A percentile compares a stretch with the other conserved stretches of the same genome.
Evolutionary conservation across 2,113 vertebrate genomes (phyloP).

Genomic region (Apteryx owenii): DNA sequence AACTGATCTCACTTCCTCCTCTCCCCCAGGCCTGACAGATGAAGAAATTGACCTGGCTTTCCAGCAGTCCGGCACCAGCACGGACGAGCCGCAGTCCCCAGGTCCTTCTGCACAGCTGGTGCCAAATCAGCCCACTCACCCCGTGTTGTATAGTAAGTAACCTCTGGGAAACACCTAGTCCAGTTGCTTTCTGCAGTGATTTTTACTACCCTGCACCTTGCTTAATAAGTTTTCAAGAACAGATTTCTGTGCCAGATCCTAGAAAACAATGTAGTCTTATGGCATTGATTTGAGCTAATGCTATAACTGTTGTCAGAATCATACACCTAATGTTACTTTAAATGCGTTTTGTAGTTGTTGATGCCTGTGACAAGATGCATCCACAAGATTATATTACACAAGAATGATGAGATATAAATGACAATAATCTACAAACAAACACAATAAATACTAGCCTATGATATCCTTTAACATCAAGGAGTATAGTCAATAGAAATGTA

Average conservation of each 20-base stretch:
- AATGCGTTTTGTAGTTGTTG: not conserved
- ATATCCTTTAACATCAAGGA: not conserved
- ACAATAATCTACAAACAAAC: not conserved
- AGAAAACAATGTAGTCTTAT: not conserved
- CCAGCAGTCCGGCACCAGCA: slow-evolving; percentile 87
- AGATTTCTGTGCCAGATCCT: not conserved
- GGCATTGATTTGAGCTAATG: not conserved
- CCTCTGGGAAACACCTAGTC: not conserved
- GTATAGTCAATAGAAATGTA: not conserved
- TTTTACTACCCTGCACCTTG: not conserved
- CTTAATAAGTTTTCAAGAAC: not conserved
- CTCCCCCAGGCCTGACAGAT: slow-evolving; percentile 89
- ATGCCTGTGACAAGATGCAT: not conserved
- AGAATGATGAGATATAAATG: not conserved
- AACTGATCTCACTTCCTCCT: slow-evolving; percentile 67
- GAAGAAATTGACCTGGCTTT: slow-evolving; percentile 94
- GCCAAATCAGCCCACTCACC: slow-evolving; percentile 77
- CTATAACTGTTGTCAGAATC: not conserved
- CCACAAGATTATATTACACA: not conserved
- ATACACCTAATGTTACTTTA: not conserved
- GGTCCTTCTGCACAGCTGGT: slow-evolving; percentile 68
- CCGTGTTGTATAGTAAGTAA: slow-evolving; percentile 85
- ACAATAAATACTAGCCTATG: not conserved
- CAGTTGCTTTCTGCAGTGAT: not conserved
- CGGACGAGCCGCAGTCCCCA: slow-evolving; percentile 80